Base-by-base conservation (phyloP, 2,797 vertebrate genomes). In the Epinephelus coioides region DNA sequence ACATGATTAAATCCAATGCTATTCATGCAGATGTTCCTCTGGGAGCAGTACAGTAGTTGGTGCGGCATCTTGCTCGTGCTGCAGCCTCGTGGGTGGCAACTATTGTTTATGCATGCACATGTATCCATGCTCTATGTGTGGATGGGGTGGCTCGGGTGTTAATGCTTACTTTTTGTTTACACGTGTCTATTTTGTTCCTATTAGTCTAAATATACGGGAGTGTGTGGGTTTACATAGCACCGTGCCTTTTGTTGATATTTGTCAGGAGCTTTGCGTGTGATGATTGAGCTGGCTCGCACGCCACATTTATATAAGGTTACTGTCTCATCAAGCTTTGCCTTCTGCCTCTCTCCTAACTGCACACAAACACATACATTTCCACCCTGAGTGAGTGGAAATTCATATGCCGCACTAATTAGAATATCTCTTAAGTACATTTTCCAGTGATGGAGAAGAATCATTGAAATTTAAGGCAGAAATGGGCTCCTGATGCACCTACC, bases 401-500 rank as follows among this genome's bases (percentile, higher is more conserved):
- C 46, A 77, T 59, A 87, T 60, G 73, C 57, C 27, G 55, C 56
- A 55, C 69, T 82, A 88, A 89, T 88, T 82, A 86, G 40, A 91
- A 74, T 76, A 83, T 85, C 67, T 76, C 62, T 66, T 49, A 79
- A 82, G 61, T 75, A 69, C 84, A 80, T 89, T 86, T 91, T 83
- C 72, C 63, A 14, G 60, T 79, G 76, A 90, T 83, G 66, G 77
- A 86, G 81, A 81, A 64, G 78, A 88, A 92, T 91, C 82, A 83
- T 83, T 87, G 85, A 86, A 89, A 92, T 87, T 84, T 86, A 90
- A 91, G 83, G 81, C 82, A 76, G 84, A 92, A 93, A 92, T 90
- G 76, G 83, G 66, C 78, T 88, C 72, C 64, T 86, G 87, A 82
- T 86, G 73, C 86, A 86, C 86, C 85, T 83, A 76, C 79, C 82